Evolutionary conservation across 2,888 invertebrate genomes (phyloP), one percentile per base, ranked within the genome.

Genomic region (Lydus trimaculatus): DNA sequence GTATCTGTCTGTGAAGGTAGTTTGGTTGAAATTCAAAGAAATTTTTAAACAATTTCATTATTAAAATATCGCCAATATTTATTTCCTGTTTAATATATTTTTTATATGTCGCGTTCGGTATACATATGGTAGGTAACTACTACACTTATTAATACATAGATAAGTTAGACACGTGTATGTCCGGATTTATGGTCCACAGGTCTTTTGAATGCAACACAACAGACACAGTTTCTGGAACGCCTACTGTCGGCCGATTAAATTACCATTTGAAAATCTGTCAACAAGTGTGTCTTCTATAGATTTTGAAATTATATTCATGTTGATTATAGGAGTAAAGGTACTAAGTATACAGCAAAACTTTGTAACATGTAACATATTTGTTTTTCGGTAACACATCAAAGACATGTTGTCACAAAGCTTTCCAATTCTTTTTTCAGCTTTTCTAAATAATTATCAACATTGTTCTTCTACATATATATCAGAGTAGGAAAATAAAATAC

Each of bases 1-100:
- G 82, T 84, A 83, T 73, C 81, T 82, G 84, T 84, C 84, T 28
- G 15, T n/a, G 28, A 61, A 4, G 4, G 39, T n/a, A n/a, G n/a
- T n/a, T n/a, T n/a, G 61, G 36, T 17, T n/a, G 61, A 28, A n/a
- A 56, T 56, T 7, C 56, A 56, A 0, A 1, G 25, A 56, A n/a
- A 56, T 28, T 56, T 28, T 28, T 56, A 23, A 52, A 23, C 8
- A 48, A 20, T 48, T 48, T 9, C 20, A 20, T 8, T 20, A 8
- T 52, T n/a, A 0, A 17, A 13, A 7, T 20, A 4, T 17, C 0
- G 3, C n/a, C 20, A 5, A 48, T 7, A 7, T 2, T 48, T 48
- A 20, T 48, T 48, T 48, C 20, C 3, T 20, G 11, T 20, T 13
- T 17, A 9, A 9, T 43, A 28, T n/a, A n/a, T n/a, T n/a, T n/a